A percentile compares a stretch with the other conserved stretches of the same genome.
phyloP scores from a whole-genome alignment of 2,797 vertebrate species.

The Urophycis tenuis region DNA sequence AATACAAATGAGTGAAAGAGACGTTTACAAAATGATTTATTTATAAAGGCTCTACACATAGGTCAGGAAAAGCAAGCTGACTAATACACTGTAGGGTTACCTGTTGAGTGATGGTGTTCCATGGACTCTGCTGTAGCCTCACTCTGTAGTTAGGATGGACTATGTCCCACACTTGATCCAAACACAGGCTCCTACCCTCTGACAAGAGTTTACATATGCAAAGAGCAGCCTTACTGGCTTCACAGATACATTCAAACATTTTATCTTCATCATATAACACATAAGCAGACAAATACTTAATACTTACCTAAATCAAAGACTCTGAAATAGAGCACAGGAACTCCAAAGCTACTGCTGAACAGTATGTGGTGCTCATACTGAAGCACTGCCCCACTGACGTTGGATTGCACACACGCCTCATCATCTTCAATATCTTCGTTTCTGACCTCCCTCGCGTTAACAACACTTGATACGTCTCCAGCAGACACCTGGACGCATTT shows the following conservation, averaged over 20 bases:
- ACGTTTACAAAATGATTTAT: not conserved
- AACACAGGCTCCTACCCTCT: conserved; percentile 82
- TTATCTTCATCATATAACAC: not conserved
- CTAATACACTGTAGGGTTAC: conserved; percentile 61
- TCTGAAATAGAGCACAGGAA: conserved; percentile 88
- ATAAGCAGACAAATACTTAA: conserved; percentile 14
- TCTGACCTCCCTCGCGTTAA: not conserved
- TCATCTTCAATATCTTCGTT: conserved; percentile 26
- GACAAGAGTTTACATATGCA: not conserved
- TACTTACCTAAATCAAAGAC: conserved; percentile 82
- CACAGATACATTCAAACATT: not conserved
- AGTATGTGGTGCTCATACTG: conserved; percentile 84
- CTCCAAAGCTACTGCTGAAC: conserved; percentile 84
- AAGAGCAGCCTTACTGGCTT: not conserved
- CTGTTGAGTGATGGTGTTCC: conserved; percentile 87
- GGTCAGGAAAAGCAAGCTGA: not conserved
- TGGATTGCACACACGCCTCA: not conserved
- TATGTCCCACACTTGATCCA: conserved; percentile 82
- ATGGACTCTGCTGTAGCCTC: conserved; percentile 72
- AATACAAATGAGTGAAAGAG: not conserved
- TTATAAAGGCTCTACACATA: not conserved
- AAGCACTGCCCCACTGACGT: conserved; percentile 36
- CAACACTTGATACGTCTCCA: not conserved
- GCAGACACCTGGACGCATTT: not conserved
- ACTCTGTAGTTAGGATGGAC: conserved; percentile 76